Conservation (phyloP, 1,140 invertebrate genomes). For the Capitella teleta region DNA sequence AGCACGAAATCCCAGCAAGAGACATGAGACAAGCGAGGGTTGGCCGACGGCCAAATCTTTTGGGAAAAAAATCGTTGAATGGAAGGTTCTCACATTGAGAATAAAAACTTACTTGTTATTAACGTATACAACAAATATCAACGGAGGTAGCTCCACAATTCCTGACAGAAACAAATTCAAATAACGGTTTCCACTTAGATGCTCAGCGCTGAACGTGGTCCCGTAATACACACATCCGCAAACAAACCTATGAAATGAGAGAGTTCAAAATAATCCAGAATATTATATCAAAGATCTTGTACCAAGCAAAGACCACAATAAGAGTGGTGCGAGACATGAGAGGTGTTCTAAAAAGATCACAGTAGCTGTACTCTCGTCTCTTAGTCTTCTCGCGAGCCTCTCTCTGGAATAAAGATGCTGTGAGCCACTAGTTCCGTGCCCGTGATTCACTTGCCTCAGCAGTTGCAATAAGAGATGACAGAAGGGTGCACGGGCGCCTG, state of each 20-base stretch:
- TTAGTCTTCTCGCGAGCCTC: neutral
- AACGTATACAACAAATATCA: conserved; percentile 28
- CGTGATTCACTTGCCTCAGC: neutral
- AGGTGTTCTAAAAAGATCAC: conserved; percentile 24
- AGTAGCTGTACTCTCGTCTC: conserved; percentile 22
- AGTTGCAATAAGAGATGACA: neutral
- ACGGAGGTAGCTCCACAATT: conserved; percentile 33
- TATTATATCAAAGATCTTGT: conserved; percentile 9
- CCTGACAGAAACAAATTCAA: conserved; percentile 36
- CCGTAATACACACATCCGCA: conserved; percentile 36
- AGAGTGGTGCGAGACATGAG: conserved; percentile 18
- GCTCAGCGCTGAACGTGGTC: conserved; percentile 28
- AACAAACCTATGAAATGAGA: conserved; percentile 34
- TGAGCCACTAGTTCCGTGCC: neutral
- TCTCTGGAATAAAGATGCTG: neutral
- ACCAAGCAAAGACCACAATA: conserved; percentile 32
- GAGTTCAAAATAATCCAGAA: conserved; percentile 3
- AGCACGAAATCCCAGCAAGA: conserved; percentile 25
- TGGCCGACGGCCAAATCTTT: conserved; percentile 22
- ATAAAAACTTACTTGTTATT: conserved; percentile 24
- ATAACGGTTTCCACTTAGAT: conserved; percentile 31
- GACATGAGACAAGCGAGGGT: conserved; percentile 24
- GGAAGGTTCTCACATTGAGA: too few species aligned
- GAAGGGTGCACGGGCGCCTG: conserved; percentile 3
- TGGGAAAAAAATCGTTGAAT: neutral